These are phyloP conservation scores for Athripsodes cinereus DNA, from an alignment of 2,888 invertebrate genomes.

Conservation along the genomic window DNA sequence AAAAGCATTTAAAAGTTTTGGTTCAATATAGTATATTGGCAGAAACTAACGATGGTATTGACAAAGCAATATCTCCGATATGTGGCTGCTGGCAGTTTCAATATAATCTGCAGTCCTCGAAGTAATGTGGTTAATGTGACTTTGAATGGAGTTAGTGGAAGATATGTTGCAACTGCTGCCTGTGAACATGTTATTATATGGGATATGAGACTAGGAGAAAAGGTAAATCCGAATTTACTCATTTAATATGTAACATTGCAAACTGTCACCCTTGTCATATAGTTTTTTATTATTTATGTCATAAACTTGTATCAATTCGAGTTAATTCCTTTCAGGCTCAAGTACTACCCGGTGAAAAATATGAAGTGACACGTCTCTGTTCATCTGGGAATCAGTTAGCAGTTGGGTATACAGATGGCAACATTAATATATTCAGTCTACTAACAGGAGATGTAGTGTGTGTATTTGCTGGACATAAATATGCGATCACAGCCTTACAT, in stretches of 20 bases:
- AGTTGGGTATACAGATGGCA: constrained; percentile 88
- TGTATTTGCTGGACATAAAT: constrained; percentile 77
- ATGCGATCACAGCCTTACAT: constrained; percentile 72
- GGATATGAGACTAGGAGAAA: constrained; percentile 84
- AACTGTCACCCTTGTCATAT: background rate
- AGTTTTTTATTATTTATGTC: background rate
- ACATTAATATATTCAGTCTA: constrained; percentile 76
- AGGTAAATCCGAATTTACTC: constrained; percentile 44
- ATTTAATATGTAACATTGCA: background rate
- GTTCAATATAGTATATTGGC: no score
- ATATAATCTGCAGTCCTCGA: constrained; percentile 74
- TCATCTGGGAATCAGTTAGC: constrained; percentile 76
- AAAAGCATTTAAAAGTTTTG: no score
- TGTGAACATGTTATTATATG: constrained; percentile 92
- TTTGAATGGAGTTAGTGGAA: constrained; percentile 68
- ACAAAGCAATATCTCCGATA: constrained; percentile 94
- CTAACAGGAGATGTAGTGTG: constrained; percentile 64
- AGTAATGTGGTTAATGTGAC: constrained; percentile 79
- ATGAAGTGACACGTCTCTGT: constrained; percentile 68
- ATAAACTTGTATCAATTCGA: background rate
- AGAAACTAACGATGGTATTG: constrained; percentile 64
- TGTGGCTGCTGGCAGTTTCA: constrained; percentile 76
- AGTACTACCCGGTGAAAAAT: constrained; percentile 73
- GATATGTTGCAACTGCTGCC: constrained; percentile 86
- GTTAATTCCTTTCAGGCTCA: constrained; percentile 54